Conservation (phyloP, 2,888 invertebrate genomes). For the Altica lythri region DNA sequence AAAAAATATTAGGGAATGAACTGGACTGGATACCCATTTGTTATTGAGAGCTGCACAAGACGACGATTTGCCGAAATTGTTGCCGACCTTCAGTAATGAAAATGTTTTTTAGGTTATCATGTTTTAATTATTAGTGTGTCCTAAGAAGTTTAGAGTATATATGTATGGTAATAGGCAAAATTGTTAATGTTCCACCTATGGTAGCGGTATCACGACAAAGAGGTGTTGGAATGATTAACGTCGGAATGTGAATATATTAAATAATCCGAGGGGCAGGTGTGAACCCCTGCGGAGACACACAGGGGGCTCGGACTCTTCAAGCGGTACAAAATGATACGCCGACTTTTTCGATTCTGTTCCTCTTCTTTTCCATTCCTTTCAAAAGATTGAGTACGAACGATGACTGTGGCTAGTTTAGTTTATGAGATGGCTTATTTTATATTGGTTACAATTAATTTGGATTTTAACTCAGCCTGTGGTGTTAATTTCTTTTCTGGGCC, state of each 20-base stretch:
- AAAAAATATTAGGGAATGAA: no score
- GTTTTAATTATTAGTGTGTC: no score
- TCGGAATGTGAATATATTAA: slow-evolving; percentile 57
- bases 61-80: no score
- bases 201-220: slow-evolving; percentile 43
- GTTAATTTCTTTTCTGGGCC: slow-evolving; percentile 8
- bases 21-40: no score
- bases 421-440: slow-evolving; percentile 22
- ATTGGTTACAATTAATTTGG: slow-evolving; percentile 15
- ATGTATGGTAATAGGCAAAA: background rate
- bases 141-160: no score
- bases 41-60: no score
- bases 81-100: no score
- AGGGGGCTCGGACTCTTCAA: slow-evolving; percentile 43
- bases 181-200: slow-evolving; percentile 24
- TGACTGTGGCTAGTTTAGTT: slow-evolving; percentile 19
- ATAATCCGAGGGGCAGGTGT: slow-evolving; percentile 54
- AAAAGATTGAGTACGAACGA: slow-evolving; percentile 6
- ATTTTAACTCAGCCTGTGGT: background rate
- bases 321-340: slow-evolving; percentile 35
- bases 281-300: slow-evolving; percentile 47
- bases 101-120: no score
- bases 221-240: slow-evolving; percentile 57
- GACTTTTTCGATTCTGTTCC: slow-evolving; percentile 21
- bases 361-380: slow-evolving; percentile 5